phyloP scores from a whole-genome alignment of 2,797 vertebrate genomes.

The Melanogrammus aeglefinus region DNA sequence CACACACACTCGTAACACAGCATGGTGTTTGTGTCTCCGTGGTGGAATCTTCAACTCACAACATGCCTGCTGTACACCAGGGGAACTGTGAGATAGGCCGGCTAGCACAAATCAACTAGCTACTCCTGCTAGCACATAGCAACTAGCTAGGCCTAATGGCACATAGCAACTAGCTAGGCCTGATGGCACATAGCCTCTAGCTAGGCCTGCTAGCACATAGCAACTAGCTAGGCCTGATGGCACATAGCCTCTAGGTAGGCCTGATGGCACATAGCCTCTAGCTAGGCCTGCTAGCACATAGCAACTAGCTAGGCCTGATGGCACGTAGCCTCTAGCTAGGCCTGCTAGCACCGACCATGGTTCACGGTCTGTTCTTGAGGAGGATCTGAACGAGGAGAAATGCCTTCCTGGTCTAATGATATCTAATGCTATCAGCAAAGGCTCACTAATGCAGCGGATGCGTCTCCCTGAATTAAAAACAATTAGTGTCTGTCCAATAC shows the following conservation, averaged over 20 bases:
- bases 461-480: neutral
- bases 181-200: no score
- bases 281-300: conserved; percentile 7
- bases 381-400: neutral
- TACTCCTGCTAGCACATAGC: conserved; percentile 3
- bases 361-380: conserved; percentile 4
- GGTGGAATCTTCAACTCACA: conserved; percentile 31
- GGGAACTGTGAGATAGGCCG: conserved; percentile 15
- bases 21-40: neutral
- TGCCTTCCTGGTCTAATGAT: neutral
- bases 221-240: no score
- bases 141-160: no score
- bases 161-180: no score
- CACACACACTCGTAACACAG: neutral
- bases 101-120: neutral
- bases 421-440: neutral
- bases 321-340: no score
- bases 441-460: neutral
- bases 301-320: no score
- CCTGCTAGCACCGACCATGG: neutral
- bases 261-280: no score
- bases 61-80: conserved; percentile 33
- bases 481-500: neutral
- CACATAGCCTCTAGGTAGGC: no score
- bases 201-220: no score